Conservation (phyloP, 2,797 vertebrate genomes). For the Smutsia temminckii region DNA sequence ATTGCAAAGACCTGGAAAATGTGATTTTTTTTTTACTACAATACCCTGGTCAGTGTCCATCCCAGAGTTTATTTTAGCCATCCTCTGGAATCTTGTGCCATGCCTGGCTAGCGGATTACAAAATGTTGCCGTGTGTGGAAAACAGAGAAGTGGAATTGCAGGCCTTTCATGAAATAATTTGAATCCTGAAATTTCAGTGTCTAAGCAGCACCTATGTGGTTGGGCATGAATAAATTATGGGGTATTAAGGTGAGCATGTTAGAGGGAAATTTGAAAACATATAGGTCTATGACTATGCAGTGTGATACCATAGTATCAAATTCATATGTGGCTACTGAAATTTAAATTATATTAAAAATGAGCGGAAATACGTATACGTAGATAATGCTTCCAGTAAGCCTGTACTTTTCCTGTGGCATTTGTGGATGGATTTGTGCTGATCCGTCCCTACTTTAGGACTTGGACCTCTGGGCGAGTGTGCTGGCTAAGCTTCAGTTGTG, state of each 20-base stretch:
- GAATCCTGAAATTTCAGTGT: not conserved
- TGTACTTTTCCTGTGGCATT: not conserved
- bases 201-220: not conserved
- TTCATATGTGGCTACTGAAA: not conserved
- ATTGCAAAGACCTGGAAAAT: not conserved
- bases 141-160: not conserved
- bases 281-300: not conserved
- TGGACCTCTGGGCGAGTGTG: not conserved
- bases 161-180: not conserved
- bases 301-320: not conserved
- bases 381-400: not conserved
- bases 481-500: not conserved
- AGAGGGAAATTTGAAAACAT: not conserved
- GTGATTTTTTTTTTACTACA: not conserved
- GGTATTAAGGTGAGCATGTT: not conserved
- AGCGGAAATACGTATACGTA: not conserved
- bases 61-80: not conserved
- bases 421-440: not conserved
- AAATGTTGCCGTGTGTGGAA: not conserved
- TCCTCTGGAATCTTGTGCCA: not conserved
- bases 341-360: slow-evolving; percentile 5
- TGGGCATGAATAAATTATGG: not conserved
- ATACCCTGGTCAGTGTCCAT: not conserved
- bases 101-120: not conserved
- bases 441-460: not conserved